Conservation (phyloP, 2,888 invertebrate species). For the Nasonia oneida region DNA sequence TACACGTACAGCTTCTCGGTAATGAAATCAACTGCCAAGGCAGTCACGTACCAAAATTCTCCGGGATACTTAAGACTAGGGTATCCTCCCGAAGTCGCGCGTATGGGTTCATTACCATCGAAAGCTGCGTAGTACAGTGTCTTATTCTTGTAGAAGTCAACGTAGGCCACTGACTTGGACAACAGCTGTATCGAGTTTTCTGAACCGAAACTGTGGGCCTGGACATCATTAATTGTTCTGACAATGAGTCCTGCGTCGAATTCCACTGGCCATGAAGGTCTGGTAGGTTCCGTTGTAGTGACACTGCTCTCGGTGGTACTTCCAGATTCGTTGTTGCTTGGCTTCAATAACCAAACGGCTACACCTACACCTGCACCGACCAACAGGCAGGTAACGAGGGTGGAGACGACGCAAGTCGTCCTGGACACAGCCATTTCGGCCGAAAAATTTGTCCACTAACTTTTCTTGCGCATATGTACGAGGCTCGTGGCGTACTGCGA, state of each 20-base stretch:
- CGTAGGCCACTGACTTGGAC: background rate
- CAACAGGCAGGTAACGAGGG: background rate
- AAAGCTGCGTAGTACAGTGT: background rate
- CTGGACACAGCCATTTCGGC: background rate
- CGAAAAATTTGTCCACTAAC: background rate
- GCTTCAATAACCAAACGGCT: background rate
- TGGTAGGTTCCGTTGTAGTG: background rate
- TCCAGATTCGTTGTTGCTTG: background rate
- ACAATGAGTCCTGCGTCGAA: background rate
- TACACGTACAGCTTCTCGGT: background rate
- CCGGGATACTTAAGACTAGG: slow-evolving; percentile 4
- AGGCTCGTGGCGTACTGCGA: no score
- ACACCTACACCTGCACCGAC: background rate
- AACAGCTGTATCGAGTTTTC: background rate
- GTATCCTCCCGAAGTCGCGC: background rate
- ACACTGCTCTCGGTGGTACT: background rate
- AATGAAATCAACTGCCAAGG: background rate
- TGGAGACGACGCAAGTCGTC: background rate
- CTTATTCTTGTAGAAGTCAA: background rate
- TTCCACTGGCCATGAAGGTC: background rate
- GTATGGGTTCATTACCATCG: background rate
- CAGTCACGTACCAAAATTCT: background rate
- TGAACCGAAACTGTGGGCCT: background rate
- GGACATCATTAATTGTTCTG: background rate
- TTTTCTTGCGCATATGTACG: no score